A percentile compares a stretch with the other conserved stretches of the same genome.
Evolutionary conservation across 1,140 invertebrate species (phyloP).

Genomic region (Steinernema feltiae): DNA sequence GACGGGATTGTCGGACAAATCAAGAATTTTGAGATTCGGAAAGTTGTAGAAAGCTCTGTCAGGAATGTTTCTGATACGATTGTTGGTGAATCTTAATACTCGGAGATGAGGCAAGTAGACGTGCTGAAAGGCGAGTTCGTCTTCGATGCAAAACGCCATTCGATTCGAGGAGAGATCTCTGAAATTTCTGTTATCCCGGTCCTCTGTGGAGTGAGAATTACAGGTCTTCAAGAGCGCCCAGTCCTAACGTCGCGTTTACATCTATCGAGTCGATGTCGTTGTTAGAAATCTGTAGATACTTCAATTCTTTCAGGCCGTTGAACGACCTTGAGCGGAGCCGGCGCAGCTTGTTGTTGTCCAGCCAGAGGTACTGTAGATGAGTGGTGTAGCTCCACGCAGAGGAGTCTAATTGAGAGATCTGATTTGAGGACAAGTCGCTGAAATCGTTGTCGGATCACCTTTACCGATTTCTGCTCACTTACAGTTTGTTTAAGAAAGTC

Average conservation of each 20-base stretch:
- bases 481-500: conserved; percentile 4
- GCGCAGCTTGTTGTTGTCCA: conserved; percentile 10
- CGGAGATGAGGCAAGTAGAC: neutral
- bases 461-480: too few relatives aligned
- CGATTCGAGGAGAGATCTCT: conserved; percentile 21
- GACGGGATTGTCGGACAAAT: conserved; percentile 22
- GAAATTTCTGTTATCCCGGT: neutral
- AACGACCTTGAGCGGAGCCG: conserved; percentile 16
- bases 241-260: conserved; percentile 9
- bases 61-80: conserved; percentile 13
- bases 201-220: neutral
- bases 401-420: neutral
- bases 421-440: conserved; percentile 19
- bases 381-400: conserved; percentile 14
- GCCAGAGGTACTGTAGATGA: conserved; percentile 18
- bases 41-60: conserved; percentile 18
- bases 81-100: conserved; percentile 14
- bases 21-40: conserved; percentile 12
- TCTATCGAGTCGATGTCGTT: conserved; percentile 10
- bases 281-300: conserved; percentile 13
- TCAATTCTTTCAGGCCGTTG: conserved; percentile 7
- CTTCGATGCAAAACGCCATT: conserved; percentile 21
- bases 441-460: too few relatives aligned
- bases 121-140: conserved; percentile 16
- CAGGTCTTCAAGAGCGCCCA: conserved; percentile 18